A percentile compares a stretch with the other conserved stretches of the same genome.
Evolutionary conservation across 2,888 invertebrate genomes (phyloP).

Genomic region (Scaeva pyrastri): DNA sequence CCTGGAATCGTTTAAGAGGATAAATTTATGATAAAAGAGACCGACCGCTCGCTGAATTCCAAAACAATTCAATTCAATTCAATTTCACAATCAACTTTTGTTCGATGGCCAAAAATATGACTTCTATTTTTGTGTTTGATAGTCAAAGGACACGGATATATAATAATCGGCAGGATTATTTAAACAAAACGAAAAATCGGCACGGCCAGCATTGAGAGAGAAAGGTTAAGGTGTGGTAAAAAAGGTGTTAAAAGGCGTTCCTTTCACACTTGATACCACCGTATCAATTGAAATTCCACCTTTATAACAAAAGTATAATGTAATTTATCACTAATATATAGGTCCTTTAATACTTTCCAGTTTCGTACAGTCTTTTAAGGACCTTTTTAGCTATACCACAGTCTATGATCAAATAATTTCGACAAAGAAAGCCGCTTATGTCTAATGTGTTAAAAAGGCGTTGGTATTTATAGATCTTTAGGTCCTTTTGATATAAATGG

Average conservation of each 20-base stretch:
- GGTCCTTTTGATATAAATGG: too few relatives aligned
- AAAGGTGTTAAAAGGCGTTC: slow-evolving; percentile 58
- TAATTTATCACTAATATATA: slow-evolving; percentile 61
- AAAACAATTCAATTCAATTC: slow-evolving; percentile 27
- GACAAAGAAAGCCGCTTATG: slow-evolving; percentile 19
- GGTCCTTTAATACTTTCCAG: neutral
- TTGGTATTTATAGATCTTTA: slow-evolving; percentile 41
- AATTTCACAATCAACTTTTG: neutral
- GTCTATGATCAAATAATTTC: neutral
- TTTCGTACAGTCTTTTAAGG: neutral
- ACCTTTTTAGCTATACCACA: slow-evolving; percentile 25
- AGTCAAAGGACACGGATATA: slow-evolving; percentile 37
- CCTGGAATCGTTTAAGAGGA: slow-evolving; percentile 60
- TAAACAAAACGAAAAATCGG: slow-evolving; percentile 47
- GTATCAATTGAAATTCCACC: slow-evolving; percentile 58
- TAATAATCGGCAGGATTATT: slow-evolving; percentile 63
- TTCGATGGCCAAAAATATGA: slow-evolving; percentile 18
- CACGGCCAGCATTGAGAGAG: neutral
- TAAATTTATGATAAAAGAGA: slow-evolving; percentile 6
- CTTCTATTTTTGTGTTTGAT: slow-evolving; percentile 19
- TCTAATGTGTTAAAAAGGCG: slow-evolving; percentile 55
- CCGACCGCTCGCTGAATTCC: slow-evolving; percentile 52
- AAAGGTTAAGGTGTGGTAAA: slow-evolving; percentile 68
- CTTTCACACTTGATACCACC: slow-evolving; percentile 74
- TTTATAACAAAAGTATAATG: slow-evolving; percentile 41